Conservation (phyloP, 2,888 invertebrate species). For the Diplazon laetatorius region DNA sequence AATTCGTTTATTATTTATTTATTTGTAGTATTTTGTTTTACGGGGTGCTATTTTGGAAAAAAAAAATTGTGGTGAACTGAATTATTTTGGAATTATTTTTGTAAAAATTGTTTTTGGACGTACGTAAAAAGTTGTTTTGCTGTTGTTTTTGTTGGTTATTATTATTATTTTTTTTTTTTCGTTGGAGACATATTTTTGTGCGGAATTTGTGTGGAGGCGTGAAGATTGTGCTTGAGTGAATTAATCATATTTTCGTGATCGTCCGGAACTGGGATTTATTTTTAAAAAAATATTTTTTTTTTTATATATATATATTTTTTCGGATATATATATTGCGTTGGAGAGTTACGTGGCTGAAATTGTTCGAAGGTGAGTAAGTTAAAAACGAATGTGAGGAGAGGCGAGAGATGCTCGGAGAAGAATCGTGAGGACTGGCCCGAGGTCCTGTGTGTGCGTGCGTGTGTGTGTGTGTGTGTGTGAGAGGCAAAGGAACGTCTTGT, state of each 20-base stretch:
- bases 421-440: conserved; percentile 36
- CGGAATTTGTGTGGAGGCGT: no score
- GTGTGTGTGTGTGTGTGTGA: no score
- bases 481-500: conserved; percentile 33
- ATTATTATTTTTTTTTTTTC: background rate
- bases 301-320: conserved; percentile 3
- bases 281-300: no score
- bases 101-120: no score
- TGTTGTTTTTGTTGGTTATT: no score
- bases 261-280: background rate
- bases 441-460: background rate
- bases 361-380: conserved; percentile 54
- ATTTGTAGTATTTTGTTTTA: background rate
- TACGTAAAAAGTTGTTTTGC: no score
- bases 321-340: no score
- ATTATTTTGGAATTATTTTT: no score
- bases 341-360: conserved; percentile 60
- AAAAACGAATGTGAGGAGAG: background rate
- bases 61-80: no score
- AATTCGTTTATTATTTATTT: background rate
- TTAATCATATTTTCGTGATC: conserved; percentile 3
- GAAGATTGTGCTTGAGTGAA: no score
- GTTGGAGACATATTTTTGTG: background rate
- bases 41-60: no score
- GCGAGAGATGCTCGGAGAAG: background rate